Base-by-base conservation (phyloP, 92 coral and sea anemone species). In the Heliopora coerulea region DNA sequence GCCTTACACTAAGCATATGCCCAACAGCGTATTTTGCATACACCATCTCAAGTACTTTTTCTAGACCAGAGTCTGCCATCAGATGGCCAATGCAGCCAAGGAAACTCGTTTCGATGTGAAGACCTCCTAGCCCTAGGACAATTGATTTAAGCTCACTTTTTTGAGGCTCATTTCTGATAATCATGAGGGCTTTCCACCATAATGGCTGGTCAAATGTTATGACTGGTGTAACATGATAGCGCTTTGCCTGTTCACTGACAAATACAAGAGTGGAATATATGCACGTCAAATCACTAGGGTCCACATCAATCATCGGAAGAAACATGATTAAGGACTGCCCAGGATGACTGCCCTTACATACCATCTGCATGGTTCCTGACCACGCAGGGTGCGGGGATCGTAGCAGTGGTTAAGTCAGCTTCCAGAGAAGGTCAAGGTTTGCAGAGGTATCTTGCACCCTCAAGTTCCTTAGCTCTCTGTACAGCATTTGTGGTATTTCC, bases 201-300 rank as follows among this genome's bases (percentile, higher is more conserved):
- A 81, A 49, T 27, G 89, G 89, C 67, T 85, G 89, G 44, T 85
- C n/a, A n/a, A n/a, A n/a, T n/a, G n/a, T n/a, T n/a, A n/a, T n/a
- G n/a, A n/a, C n/a, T n/a, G n/a, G n/a, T 25, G 80, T 59, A 15
- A 42, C 32, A 17, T 21, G 57, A 60, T 81, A 68, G 69, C 86
- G 80, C 28, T 20, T 17, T 8, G 86, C 89, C 68, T 74, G 86
- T 8, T 66, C 80, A n/a, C 49, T 23, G 32, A 85, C 57, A 41
- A 82, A 81, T 4, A 44, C n/a, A 26, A 84, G 82, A 0, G 84
- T 80, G 48, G 81, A 58, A n/a, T n/a, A n/a, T n/a, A n/a, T n/a
- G n/a, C n/a, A n/a, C n/a, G n/a, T n/a, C n/a, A n/a, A n/a, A n/a
- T n/a, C n/a, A n/a, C n/a, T n/a, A n/a, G n/a, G n/a, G n/a, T n/a